Evolutionary conservation across 2,113 vertebrate species (phyloP).

Genomic region (Pterocles burchelli): DNA sequence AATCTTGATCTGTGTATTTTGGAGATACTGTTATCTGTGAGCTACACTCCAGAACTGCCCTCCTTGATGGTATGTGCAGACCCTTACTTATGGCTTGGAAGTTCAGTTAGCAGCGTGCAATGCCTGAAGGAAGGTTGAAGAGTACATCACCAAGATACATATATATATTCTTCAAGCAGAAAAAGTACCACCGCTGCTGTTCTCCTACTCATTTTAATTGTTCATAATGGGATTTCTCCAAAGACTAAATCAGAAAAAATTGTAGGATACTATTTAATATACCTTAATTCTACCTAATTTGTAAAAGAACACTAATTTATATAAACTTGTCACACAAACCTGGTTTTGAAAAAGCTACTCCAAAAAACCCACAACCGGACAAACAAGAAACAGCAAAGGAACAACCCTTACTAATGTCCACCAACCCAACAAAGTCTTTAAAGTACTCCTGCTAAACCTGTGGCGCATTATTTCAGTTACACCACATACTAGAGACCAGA

Average conservation of each 20-base stretch:
- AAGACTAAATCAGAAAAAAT: background rate
- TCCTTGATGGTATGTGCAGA: background rate
- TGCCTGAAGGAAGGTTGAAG: background rate
- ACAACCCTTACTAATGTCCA: background rate
- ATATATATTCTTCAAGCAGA: background rate
- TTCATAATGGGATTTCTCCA: background rate
- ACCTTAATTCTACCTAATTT: background rate
- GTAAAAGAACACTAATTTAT: background rate
- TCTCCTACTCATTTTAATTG: background rate
- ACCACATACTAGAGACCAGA: background rate
- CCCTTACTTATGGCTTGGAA: background rate
- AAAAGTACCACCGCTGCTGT: background rate
- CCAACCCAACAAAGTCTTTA: rapidly evolving
- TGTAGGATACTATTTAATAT: rapidly evolving
- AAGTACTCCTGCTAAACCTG: background rate
- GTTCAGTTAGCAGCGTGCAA: background rate
- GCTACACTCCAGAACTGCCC: background rate
- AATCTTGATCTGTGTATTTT: background rate
- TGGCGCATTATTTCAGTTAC: background rate
- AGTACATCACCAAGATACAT: background rate
- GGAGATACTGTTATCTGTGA: background rate
- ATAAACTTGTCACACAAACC: background rate
- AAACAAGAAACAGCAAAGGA: background rate
- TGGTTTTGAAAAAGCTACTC: background rate
- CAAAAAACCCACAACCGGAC: rapidly evolving